phyloP scores from a whole-genome alignment of 2,888 invertebrate species.

The Dynastes hyllus region DNA sequence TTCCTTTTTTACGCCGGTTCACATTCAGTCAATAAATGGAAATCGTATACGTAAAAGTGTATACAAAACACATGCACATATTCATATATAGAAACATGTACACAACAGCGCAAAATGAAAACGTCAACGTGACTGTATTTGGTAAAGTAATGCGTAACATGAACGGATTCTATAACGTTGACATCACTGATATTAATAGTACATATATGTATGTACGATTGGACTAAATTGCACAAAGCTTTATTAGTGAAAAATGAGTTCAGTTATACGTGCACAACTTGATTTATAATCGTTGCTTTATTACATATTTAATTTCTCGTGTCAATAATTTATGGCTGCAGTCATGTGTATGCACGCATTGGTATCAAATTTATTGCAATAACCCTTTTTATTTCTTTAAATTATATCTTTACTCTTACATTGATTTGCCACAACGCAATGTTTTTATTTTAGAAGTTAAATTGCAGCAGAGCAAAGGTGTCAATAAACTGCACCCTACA shows the following conservation, averaged over 20 bases:
- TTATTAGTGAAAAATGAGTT: constrained; percentile 32
- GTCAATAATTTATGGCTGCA: constrained; percentile 18
- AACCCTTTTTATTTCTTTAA: not conserved
- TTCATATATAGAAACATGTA: constrained; percentile 16
- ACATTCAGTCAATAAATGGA: constrained; percentile 41
- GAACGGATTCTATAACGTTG: constrained; percentile 42
- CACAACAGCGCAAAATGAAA: constrained; percentile 34
- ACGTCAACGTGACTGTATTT: constrained; percentile 37
- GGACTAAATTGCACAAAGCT: constrained; percentile 33
- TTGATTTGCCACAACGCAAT: too few species aligned
- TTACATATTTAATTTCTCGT: constrained; percentile 15
- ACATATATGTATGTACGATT: constrained; percentile 22
- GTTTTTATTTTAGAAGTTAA: too few species aligned
- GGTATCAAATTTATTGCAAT: constrained; percentile 11
- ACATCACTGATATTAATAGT: constrained; percentile 47
- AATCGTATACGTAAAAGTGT: constrained; percentile 19
- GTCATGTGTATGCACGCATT: not conserved
- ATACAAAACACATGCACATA: constrained; percentile 20
- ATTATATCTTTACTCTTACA: not conserved
- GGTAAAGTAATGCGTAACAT: constrained; percentile 37
- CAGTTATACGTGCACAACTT: constrained; percentile 19
- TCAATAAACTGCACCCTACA: too few species aligned
- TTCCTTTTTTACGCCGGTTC: constrained; percentile 29
- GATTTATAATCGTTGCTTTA: constrained; percentile 19
- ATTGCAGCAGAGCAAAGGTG: too few species aligned